Percentiles rank a stretch among this genome's conserved stretches.
Conservation (phyloP, 2,113 vertebrate genomes). For the Pseudorectes ferrugineus region DNA sequence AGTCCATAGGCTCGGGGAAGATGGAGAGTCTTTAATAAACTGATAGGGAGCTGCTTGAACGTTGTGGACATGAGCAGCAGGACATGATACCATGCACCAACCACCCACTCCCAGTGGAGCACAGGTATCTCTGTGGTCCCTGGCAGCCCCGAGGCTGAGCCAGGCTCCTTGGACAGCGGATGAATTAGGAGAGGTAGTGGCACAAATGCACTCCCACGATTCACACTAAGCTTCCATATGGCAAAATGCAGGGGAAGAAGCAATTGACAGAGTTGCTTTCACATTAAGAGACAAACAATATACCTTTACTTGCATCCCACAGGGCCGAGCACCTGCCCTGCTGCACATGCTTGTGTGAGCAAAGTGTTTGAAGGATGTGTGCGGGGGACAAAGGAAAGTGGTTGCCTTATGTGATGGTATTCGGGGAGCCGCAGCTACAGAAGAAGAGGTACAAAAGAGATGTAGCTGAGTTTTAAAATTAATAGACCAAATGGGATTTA, state of each 20-base stretch:
- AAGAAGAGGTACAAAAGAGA: background rate
- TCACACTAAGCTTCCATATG: background rate
- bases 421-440: rapidly evolving
- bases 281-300: background rate
- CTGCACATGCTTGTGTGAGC: background rate
- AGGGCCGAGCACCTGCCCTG: background rate
- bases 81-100: rapidly evolving
- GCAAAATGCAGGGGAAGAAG: background rate
- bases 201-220: background rate
- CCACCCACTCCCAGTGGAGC: background rate
- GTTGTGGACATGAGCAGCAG: background rate
- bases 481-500: background rate
- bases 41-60: background rate
- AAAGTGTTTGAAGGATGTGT: background rate
- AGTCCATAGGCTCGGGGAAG: background rate
- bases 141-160: background rate
- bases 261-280: background rate
- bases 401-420: background rate
- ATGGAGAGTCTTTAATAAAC: background rate
- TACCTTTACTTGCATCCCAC: slow-evolving; percentile 7
- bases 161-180: background rate
- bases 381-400: background rate
- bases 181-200: background rate
- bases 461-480: background rate
- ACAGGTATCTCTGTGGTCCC: background rate